These are phyloP conservation scores for Helicoverpa armigera DNA, from an alignment of 1,140 invertebrate genomes.

Conservation along the genomic window DNA sequence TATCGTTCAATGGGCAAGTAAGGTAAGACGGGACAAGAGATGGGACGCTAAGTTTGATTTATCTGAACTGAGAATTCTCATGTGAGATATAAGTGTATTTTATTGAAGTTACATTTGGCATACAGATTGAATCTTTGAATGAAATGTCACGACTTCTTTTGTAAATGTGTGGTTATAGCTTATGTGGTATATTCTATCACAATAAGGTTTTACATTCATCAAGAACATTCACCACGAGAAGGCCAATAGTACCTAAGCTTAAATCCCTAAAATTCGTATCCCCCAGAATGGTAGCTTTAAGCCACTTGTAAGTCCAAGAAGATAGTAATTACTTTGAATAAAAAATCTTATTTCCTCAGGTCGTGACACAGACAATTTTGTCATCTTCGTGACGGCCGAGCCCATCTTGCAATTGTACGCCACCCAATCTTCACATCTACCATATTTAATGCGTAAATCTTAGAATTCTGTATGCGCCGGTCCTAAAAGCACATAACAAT, in stretches of 20 bases:
- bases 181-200: too few species aligned
- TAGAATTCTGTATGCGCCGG: constrained; percentile 20
- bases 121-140: constrained; percentile 3
- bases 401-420: constrained; percentile 1
- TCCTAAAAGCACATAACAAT: constrained; percentile 64
- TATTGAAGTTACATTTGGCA: constrained; percentile 3
- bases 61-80: constrained; percentile 7
- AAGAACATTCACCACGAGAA: too few species aligned
- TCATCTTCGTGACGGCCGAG: constrained; percentile 19
- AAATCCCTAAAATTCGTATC: too few species aligned
- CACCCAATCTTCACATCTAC: background rate
- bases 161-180: too few species aligned
- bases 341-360: background rate
- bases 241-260: too few species aligned
- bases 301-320: too few species aligned
- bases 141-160: background rate
- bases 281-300: too few species aligned
- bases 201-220: too few species aligned
- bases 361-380: constrained; percentile 14
- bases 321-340: too few species aligned
- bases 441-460: background rate
- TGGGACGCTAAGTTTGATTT: constrained; percentile 28
- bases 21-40: constrained; percentile 9
- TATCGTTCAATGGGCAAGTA: constrained; percentile 31
- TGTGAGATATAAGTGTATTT: constrained; percentile 2